phyloP scores from a whole-genome alignment of 2,888 invertebrate species.

The Fragum sueziense region DNA sequence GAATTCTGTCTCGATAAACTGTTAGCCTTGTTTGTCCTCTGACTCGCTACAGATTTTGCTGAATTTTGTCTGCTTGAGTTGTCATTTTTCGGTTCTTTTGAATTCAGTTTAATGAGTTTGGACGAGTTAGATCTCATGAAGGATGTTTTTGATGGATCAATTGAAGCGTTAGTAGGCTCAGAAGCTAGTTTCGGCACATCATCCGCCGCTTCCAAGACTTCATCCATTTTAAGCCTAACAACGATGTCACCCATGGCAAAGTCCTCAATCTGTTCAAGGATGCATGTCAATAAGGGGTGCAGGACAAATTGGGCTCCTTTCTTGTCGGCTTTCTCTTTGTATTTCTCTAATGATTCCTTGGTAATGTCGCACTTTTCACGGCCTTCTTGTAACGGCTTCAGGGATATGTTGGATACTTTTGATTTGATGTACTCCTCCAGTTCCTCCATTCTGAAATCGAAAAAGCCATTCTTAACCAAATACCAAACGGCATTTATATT shows the following conservation, averaged over 20 bases:
- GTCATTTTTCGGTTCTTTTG: neutral
- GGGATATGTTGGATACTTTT: constrained; percentile 44
- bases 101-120: constrained; percentile 25
- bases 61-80: neutral
- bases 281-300: constrained; percentile 37
- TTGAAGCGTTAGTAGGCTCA: neutral
- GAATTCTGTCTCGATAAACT: constrained; percentile 8
- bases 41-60: neutral
- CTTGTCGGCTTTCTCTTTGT: neutral
- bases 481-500: too few relatives aligned
- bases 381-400: constrained; percentile 45
- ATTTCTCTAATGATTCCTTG: constrained; percentile 17
- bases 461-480: neutral
- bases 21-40: neutral
- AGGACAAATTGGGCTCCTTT: constrained; percentile 40
- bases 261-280: constrained; percentile 47
- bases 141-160: constrained; percentile 40
- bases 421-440: constrained; percentile 40
- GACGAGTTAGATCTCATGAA: constrained; percentile 53
- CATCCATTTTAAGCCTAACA: constrained; percentile 18
- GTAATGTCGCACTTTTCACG: constrained; percentile 44
- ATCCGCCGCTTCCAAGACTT: constrained; percentile 4
- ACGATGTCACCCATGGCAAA: constrained; percentile 41
- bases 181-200: constrained; percentile 5
- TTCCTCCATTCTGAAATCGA: constrained; percentile 42